Conservation (phyloP, 2,888 invertebrate genomes). For the Agonopterix arenella region DNA sequence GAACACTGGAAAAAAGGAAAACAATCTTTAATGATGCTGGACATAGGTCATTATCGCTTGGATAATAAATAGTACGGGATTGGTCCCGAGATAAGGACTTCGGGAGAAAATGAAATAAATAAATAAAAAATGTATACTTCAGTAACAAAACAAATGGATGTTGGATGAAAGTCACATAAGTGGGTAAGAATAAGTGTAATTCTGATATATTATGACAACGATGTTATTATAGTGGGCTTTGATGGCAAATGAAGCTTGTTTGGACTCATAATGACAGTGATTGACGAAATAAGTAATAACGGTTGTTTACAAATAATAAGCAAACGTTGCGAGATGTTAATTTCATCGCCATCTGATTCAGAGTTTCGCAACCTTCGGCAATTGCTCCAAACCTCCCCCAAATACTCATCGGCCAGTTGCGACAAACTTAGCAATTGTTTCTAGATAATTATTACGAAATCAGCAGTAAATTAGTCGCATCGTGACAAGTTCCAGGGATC, state of each 20-base stretch:
- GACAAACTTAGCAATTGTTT: slow-evolving; percentile 51
- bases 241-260: slow-evolving; percentile 50
- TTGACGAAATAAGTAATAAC: slow-evolving; percentile 57
- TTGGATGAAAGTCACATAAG: not conserved
- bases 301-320: slow-evolving; percentile 62
- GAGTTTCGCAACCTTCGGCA: slow-evolving; percentile 34
- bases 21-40: not conserved
- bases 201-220: slow-evolving; percentile 9
- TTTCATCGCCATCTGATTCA: slow-evolving; percentile 47
- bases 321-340: slow-evolving; percentile 50
- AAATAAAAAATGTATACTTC: no score
- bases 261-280: slow-evolving; percentile 43
- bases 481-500: slow-evolving; percentile 55
- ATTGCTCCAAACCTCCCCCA: slow-evolving; percentile 48
- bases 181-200: slow-evolving; percentile 5
- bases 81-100: no score
- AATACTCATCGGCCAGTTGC: slow-evolving; percentile 38
- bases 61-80: no score
- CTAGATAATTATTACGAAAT: slow-evolving; percentile 50
- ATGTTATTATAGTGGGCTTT: slow-evolving; percentile 19
- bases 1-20: slow-evolving; percentile 49
- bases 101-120: no score
- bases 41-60: no score
- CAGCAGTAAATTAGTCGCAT: slow-evolving; percentile 51
- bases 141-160: not conserved